Percentiles rank a stretch among this genome's conserved stretches.
phyloP scores from a whole-genome alignment of 2,797 vertebrate species.

The Sebastes variabilis region DNA sequence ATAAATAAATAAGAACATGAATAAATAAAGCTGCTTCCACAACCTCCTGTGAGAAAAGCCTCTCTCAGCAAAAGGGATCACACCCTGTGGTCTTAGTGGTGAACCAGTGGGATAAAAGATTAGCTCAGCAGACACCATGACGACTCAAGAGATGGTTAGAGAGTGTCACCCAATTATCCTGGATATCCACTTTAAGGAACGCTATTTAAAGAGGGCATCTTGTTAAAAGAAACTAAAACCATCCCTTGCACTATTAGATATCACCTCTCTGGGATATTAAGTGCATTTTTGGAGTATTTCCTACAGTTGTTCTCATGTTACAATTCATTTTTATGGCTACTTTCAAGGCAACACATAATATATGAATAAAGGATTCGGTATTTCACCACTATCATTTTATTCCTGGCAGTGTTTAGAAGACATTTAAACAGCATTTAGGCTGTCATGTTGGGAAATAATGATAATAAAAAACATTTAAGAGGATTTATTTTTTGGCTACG shows the following conservation, averaged over 20 bases:
- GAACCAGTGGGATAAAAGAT: constrained; percentile 58
- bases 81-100: constrained; percentile 37
- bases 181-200: constrained; percentile 32
- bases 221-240: constrained; percentile 24
- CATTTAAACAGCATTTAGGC: constrained; percentile 1
- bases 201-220: constrained; percentile 27
- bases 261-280: constrained; percentile 6
- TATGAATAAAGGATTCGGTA: neutral
- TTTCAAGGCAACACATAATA: neutral
- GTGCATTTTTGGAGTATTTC: neutral
- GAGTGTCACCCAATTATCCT: constrained; percentile 51
- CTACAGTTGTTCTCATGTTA: neutral
- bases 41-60: neutral
- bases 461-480: neutral
- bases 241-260: neutral
- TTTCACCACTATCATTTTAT: neutral
- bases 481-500: neutral
- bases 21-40: neutral
- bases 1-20: neutral
- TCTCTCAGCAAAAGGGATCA: constrained; percentile 45
- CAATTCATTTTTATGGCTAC: constrained; percentile 5
- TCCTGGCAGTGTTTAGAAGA: neutral
- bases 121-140: constrained; percentile 44
- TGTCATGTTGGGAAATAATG: neutral
- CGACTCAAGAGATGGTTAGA: constrained; percentile 19